phyloP scores from a whole-genome alignment of 2,113 vertebrate species.

The Paramisgurnus dabryanus region DNA sequence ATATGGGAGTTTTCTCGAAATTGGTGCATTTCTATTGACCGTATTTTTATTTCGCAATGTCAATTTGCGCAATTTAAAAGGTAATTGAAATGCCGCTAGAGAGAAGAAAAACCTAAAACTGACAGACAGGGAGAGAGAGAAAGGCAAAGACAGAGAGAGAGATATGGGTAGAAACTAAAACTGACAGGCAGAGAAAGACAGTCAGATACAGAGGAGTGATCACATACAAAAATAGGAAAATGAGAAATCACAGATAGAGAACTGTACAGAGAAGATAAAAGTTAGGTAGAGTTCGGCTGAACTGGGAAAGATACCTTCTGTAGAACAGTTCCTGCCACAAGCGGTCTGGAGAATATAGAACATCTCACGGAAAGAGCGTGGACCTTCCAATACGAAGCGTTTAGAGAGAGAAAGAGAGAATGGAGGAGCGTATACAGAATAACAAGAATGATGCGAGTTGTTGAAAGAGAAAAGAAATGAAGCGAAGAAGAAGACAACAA shows the following conservation, averaged over 20 bases:
- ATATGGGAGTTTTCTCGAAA: too few relatives aligned
- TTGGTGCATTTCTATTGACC: too few relatives aligned
- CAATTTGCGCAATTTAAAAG: too few relatives aligned
- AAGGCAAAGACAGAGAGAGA: too few relatives aligned
- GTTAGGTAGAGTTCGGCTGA: constrained; percentile 28
- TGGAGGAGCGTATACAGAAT: constrained; percentile 28
- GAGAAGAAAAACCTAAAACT: neutral
- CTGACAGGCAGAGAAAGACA: neutral
- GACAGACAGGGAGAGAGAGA: neutral
- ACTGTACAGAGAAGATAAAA: constrained; percentile 12
- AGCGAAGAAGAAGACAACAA: neutral
- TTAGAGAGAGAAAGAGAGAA: constrained; percentile 51
- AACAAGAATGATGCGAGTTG: neutral
- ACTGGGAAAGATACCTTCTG: constrained; percentile 92
- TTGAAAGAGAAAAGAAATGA: neutral
- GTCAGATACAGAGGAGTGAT: neutral
- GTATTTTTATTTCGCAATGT: too few relatives aligned
- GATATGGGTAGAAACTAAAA: constrained; percentile 4
- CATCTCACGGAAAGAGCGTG: constrained; percentile 97
- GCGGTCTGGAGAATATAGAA: constrained; percentile 98
- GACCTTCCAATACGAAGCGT: constrained; percentile 93
- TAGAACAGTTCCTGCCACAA: constrained; percentile 99
- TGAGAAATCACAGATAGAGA: constrained; percentile 21
- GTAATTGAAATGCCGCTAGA: neutral
- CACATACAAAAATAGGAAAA: constrained; percentile 3